phyloP scores from a whole-genome alignment of 2,113 vertebrate species.

The Scomber scombrus region DNA sequence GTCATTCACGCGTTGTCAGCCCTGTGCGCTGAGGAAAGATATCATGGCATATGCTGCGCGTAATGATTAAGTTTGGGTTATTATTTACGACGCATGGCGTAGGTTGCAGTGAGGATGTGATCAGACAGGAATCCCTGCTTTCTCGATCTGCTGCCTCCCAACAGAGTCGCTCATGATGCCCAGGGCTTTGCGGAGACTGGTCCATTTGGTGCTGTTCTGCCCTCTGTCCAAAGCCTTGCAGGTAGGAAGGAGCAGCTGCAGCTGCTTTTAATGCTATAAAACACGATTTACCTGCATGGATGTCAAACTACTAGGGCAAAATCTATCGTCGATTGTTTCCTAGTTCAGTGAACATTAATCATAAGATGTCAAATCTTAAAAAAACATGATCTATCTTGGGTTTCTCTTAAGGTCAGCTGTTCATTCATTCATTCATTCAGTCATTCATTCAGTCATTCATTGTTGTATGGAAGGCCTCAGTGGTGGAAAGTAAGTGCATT shows the following conservation, averaged over 20 bases:
- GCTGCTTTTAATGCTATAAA: not conserved
- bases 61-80: not conserved
- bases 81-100: constrained; percentile 29
- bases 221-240: constrained; percentile 92
- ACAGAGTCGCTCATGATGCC: constrained; percentile 83
- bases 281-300: not conserved
- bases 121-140: constrained; percentile 35
- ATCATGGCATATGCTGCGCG: not conserved
- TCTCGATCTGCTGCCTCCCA: constrained; percentile 40
- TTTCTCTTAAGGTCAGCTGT: not conserved
- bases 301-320: not conserved
- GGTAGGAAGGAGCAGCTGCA: constrained; percentile 61
- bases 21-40: not conserved
- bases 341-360: not conserved
- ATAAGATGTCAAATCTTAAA: too few relatives aligned
- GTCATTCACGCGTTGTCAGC: not conserved
- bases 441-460: not conserved
- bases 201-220: constrained; percentile 91
- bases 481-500: not conserved
- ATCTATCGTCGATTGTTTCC: not conserved
- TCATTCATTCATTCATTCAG: not conserved
- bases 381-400: too few relatives aligned
- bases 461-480: not conserved
- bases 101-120: constrained; percentile 67
- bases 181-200: constrained; percentile 89